Evolutionary conservation across 2,888 invertebrate genomes (phyloP), one percentile per base, ranked within the genome.

Genomic region (Nomada hirtipes): DNA sequence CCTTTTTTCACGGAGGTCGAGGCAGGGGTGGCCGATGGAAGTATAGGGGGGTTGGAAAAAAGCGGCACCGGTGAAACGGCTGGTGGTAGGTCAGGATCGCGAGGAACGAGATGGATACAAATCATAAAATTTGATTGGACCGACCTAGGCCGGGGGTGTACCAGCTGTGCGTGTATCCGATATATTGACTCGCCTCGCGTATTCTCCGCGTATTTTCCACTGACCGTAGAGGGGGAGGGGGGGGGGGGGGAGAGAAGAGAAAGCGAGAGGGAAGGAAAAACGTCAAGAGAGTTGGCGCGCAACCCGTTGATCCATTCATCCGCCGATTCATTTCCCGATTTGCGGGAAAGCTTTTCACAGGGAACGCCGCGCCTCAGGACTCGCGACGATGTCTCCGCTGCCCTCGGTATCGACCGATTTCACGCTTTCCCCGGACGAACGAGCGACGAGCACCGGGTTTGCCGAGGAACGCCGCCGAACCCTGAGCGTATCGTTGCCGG

Each of bases 81-180:
- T 87, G 84, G 86, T 84, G 91, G 90, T 90, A 91, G 91, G 89
- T 90, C 88, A 88, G 89, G 87, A 88, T 80, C 86, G 88, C 88
- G 90, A 87, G 88, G 84, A 91, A 87, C 88, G 90, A 89, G 91
- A 91, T 90, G 89, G 92, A 92, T 92, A 90, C 90, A 90, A 92
- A 91, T 92, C 92, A 91, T 93, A 93, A 93, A 93, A 92, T 92
- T 92, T 92, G 92, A 93, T 93, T 92, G 92, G 90, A 86, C 86
- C 89, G 83, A 86, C 87, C 87, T 85, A 89, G 88, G 86, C 83
- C 81, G 86, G 87, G 87, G 85, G 85, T 86, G 76, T 79, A 85
- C 71, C 78, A 82, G 84, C 82, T 82, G 84, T 86, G 53, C 20
- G 36, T 47, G 85, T 87, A 87, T 84, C 87, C 87, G 86, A 84